Percentiles rank a stretch among this genome's conserved stretches.
Conservation (phyloP, 1,140 invertebrate species). For the Cydia amplana region DNA sequence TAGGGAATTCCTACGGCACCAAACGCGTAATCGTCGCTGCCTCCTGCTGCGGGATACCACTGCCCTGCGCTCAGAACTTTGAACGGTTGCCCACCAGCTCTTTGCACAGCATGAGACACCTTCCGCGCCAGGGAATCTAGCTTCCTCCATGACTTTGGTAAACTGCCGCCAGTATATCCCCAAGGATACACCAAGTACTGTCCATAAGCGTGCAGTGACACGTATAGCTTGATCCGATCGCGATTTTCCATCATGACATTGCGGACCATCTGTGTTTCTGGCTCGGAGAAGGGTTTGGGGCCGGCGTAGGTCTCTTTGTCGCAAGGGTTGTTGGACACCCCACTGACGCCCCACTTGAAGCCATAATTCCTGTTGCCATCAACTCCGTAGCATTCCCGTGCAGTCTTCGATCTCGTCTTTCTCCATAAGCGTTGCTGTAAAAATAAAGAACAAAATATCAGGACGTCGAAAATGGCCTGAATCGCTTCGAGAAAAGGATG, state of each 20-base stretch:
- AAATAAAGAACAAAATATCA: no score
- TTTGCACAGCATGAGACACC: constrained; percentile 65
- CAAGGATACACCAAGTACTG: constrained; percentile 82
- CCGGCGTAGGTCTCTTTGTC: constrained; percentile 86
- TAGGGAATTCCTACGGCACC: constrained; percentile 83
- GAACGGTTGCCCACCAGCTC: constrained; percentile 73
- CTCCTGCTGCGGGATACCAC: constrained; percentile 83
- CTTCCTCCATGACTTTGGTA: constrained; percentile 63
- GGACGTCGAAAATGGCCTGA: no score
- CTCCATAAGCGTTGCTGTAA: constrained; percentile 81
- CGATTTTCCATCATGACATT: constrained; percentile 79
- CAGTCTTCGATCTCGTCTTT: constrained; percentile 78
- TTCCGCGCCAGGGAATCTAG: constrained; percentile 58
- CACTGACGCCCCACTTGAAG: constrained; percentile 83
- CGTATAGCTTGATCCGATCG: constrained; percentile 81
- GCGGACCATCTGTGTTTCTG: constrained; percentile 84
- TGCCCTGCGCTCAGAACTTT: constrained; percentile 77
- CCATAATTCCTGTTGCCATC: constrained; percentile 86
- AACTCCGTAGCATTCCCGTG: constrained; percentile 80
- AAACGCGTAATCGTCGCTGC: constrained; percentile 86
- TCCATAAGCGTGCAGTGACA: constrained; percentile 86
- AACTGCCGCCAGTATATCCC: constrained; percentile 76
- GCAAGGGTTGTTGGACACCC: constrained; percentile 84
- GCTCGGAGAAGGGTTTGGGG: constrained; percentile 86
- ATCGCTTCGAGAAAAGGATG: no score